Evolutionary conservation across 2,113 vertebrate genomes (phyloP).

Genomic region (Natator depressus): DNA sequence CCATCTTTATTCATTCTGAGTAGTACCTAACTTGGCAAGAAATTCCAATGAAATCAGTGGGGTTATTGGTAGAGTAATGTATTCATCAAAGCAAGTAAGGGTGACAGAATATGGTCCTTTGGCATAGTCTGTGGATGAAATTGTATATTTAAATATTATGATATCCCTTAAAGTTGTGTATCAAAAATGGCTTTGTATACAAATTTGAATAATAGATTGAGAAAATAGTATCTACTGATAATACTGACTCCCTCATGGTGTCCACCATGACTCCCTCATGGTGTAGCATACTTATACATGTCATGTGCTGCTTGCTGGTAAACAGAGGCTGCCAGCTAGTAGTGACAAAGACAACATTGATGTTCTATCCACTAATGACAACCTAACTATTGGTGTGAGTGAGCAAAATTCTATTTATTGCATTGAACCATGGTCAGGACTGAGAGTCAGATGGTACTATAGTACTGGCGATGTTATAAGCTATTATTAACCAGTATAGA

Average conservation of each 20-base stretch:
- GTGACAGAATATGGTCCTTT: constrained; percentile 25
- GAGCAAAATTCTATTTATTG: constrained; percentile 2
- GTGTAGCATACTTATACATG: background rate
- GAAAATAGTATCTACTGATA: background rate
- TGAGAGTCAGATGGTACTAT: constrained; percentile 5
- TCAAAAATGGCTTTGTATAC: constrained; percentile 29
- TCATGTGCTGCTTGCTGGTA: background rate
- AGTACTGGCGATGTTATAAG: background rate
- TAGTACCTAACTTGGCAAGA: background rate
- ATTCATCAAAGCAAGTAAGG: background rate
- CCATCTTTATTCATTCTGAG: constrained; percentile 40
- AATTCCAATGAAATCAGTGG: constrained; percentile 31
- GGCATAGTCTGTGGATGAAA: constrained; percentile 28
- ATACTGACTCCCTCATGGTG: constrained; percentile 44
- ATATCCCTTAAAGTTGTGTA: background rate
- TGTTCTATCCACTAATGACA: constrained; percentile 23
- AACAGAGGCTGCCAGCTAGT: background rate
- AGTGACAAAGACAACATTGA: constrained; percentile 9
- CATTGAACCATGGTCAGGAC: background rate
- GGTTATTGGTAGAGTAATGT: constrained; percentile 41
- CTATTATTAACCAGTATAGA: background rate
- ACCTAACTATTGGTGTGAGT: background rate
- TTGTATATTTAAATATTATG: background rate
- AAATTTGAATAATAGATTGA: constrained; percentile 21
- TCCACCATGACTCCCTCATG: background rate